Conservation (phyloP, 2,797 vertebrate species). For the Poecilia wingei region DNA sequence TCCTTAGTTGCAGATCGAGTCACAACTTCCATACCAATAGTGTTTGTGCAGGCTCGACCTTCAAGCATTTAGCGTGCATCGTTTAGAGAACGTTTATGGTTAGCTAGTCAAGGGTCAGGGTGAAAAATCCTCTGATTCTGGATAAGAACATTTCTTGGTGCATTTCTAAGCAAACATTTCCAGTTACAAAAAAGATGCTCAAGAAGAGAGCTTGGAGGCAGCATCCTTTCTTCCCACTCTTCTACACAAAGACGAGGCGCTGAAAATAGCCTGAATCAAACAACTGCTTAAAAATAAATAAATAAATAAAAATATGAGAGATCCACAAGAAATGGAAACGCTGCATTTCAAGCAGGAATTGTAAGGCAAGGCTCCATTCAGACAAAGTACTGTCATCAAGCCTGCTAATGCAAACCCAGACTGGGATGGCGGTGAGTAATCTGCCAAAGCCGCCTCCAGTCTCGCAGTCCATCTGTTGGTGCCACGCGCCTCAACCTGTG, state of each 20-base stretch:
- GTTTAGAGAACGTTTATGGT: neutral
- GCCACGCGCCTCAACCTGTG: slow-evolving; percentile 44
- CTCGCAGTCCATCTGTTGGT: slow-evolving; percentile 74
- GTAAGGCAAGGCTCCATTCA: neutral
- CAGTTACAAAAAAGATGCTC: neutral
- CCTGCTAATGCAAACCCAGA: slow-evolving; percentile 37
- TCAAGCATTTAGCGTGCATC: neutral
- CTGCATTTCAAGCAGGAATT: slow-evolving; percentile 17
- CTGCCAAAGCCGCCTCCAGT: slow-evolving; percentile 70
- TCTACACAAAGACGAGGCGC: slow-evolving; percentile 8
- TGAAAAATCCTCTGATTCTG: neutral
- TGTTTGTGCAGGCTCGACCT: neutral
- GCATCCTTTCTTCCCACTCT: slow-evolving; percentile 20
- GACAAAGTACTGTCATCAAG: slow-evolving; percentile 22
- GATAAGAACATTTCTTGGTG: neutral
- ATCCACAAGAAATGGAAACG: neutral
- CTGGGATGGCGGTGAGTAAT: slow-evolving; percentile 67
- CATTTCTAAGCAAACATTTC: neutral
- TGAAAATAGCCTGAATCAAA: slow-evolving; percentile 30
- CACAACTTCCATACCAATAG: neutral
- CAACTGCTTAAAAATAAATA: slow-evolving; percentile 3
- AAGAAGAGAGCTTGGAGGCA: slow-evolving; percentile 5
- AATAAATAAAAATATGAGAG: neutral
- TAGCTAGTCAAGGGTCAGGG: neutral
- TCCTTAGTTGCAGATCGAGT: too few relatives aligned